Percentiles rank a stretch among this genome's conserved stretches.
phyloP scores from a whole-genome alignment of 2,797 vertebrate species.

The Caiman crocodilus region DNA sequence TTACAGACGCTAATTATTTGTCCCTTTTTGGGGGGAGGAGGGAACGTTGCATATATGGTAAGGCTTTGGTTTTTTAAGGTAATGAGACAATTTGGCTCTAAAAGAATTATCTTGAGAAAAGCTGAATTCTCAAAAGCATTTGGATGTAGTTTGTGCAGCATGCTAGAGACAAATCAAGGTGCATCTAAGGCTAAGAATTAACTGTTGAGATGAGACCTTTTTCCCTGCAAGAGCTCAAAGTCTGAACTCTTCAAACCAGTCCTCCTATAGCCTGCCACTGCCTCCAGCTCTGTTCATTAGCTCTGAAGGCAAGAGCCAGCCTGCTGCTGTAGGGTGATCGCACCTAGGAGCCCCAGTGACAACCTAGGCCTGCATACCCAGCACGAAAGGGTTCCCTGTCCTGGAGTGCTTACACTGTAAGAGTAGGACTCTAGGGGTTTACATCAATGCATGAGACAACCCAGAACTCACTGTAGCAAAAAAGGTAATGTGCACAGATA shows the following conservation, averaged over 20 bases:
- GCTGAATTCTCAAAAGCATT: background rate
- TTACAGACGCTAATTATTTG: background rate
- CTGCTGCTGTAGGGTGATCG: background rate
- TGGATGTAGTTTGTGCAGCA: constrained; percentile 6
- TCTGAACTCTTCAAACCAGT: background rate
- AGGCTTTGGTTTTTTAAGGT: background rate
- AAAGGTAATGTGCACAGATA: too few species aligned
- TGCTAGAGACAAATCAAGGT: background rate
- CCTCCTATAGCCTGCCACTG: background rate
- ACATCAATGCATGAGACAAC: background rate
- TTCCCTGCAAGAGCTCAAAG: background rate
- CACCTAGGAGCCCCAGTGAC: background rate
- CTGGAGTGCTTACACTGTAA: constrained; percentile 31
- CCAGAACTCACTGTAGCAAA: too few species aligned
- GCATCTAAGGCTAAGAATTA: background rate
- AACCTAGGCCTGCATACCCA: background rate
- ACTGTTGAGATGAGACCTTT: background rate
- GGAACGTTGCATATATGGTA: background rate
- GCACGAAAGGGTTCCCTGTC: constrained; percentile 21
- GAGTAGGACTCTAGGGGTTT: background rate
- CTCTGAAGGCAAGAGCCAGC: background rate
- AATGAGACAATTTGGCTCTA: background rate
- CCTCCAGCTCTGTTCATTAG: background rate
- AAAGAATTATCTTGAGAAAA: background rate
- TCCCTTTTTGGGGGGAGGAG: background rate